Evolutionary conservation across 2,113 vertebrate species (phyloP), one percentile per base, ranked within the genome.

Genomic region (Nanorana parkeri): DNA sequence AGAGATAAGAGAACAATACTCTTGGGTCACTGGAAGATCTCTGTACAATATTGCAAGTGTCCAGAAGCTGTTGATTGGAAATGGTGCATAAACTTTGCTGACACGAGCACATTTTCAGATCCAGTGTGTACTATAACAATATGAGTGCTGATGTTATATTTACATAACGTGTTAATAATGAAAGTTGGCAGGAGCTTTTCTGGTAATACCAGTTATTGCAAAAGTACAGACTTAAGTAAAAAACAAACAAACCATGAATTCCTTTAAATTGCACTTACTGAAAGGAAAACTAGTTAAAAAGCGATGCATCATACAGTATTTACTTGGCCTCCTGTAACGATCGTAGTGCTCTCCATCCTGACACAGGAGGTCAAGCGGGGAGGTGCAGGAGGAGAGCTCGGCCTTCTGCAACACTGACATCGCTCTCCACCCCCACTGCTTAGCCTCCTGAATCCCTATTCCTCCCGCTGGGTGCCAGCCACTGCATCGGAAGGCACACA

Each of bases 21-120:
- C 64, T 29, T 76, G 63, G 80, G 80, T 83, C 80, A 83, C 63
- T 76, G 71, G 54, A 83, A 76, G 71, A 83, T 75, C 71, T 67
- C 51, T 68, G 29, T 68, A 60, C 72, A 83, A 68, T 83, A 83
- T 68, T 76, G 60, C 63, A 76, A 58, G 72, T 83, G 80, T 83
- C 80, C 76, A 83, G 80, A 60, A 83, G 72, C 80, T 68, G 63
- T 76, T 76, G 72, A 83, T 74, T 83, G 72, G 51, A 83, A 83
- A 83, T 76, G 80, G 71, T 83, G 80, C 80, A 75, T 83, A 76
- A 58, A 76, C 61, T 76, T 75, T 83, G 80, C 80, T 54, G 64
- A 26, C 63, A 69, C 73, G 15, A 29, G 58, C 68, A 72, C 58
- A 68, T 83, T 76, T 82, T n/a, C 11, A 76, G 21, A 68, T 76